Base-by-base conservation (phyloP, 2,888 invertebrate species). In the Nomada hirtipes region DNA sequence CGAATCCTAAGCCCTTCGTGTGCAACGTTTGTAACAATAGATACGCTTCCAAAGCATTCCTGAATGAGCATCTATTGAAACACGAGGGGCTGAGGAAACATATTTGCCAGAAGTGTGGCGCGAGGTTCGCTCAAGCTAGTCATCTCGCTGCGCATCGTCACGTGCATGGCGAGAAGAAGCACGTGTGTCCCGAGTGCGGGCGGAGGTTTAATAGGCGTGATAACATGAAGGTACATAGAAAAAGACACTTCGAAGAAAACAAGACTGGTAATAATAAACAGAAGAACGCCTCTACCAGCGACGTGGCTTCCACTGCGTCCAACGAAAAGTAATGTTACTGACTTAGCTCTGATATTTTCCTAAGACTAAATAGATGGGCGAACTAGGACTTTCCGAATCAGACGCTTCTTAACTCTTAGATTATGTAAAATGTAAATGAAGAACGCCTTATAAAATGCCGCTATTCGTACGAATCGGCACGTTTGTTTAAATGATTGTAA, bases 221-320 rank as follows among this genome's bases (percentile, higher is more conserved):
- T 52, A 94, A 94, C 50, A 94, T 94, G 94, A 94, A 94, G 75
- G 93, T 93, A 50, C 94, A 94, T 64, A 88, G 92, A 64, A 93
- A 92, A 85, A 89, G 93, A 78, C 93, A 93, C 81, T 91, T 93
- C 29, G 88, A 88, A 47, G 77, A 78, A 15, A 85, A 83, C 70
- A 87, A 86, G 82, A 79, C 79, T 80, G 82, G 65, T 64, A 68
- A 44, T 44, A 61, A 11, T 60, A 90, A 88, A 60, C 83, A 84
- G 59, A 89, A 86, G 42, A 85, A 61, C 63, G 61, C 60, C 75
- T 82, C 77, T 52, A 73, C 67, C 53, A 77, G 75, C 65, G 83
- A 86, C 57, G 68, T n/a, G 50, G 67, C 79, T 55, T 82, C 89
- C 47, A 82, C 68, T 53, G 44, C 79, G 23, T 83, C 86, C 44